phyloP scores from a whole-genome alignment of 2,113 vertebrate species.

The Trochalopteron elliotii region DNA sequence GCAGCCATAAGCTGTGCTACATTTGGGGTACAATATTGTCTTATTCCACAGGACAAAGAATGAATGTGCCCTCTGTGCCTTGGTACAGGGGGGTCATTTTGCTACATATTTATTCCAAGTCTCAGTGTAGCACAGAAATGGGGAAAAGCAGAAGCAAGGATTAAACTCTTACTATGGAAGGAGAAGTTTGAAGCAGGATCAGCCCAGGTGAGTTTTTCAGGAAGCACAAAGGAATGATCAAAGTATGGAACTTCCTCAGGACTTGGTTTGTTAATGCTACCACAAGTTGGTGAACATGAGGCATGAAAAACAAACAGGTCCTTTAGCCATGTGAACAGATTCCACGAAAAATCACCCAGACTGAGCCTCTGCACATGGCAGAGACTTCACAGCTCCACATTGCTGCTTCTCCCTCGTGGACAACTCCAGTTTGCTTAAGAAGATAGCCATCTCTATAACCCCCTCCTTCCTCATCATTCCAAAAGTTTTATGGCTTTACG shows the following conservation, averaged over 20 bases:
- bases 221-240: not conserved
- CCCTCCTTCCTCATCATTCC: accelerated
- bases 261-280: not conserved
- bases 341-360: not conserved
- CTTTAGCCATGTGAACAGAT: not conserved
- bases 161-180: not conserved
- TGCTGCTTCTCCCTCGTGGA: not conserved
- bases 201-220: not conserved
- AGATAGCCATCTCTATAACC: not conserved
- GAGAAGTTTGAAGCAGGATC: not conserved
- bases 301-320: not conserved
- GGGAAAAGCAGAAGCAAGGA: not conserved
- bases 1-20: not conserved
- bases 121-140: accelerated
- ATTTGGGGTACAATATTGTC: not conserved
- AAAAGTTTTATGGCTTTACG: not conserved
- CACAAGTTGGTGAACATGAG: accelerated
- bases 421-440: not conserved
- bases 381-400: not conserved
- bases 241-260: not conserved
- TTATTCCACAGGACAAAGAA: not conserved
- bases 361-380: not conserved
- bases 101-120: accelerated
- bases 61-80: not conserved
- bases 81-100: not conserved